Base-by-base conservation (phyloP, 2,797 vertebrate species). In the Enteromius argenteus region DNA sequence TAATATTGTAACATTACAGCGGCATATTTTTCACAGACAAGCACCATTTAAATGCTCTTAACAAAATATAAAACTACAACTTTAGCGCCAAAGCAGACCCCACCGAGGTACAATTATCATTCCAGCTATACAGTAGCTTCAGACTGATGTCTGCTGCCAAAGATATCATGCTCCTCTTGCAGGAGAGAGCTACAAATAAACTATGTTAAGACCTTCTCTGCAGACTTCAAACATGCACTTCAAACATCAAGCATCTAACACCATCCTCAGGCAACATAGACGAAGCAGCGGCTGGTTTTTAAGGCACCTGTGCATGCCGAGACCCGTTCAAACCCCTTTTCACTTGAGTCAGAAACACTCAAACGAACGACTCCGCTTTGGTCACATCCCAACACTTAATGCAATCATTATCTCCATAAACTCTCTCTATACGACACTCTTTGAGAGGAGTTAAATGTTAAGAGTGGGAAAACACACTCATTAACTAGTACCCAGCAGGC, bases 191-290 rank as follows among this genome's bases (percentile, higher is more conserved):
- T 23, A 53, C 78, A 80, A 27, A 80, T 53, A 68, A 80, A 37
- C 62, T 53, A 35, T 8, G 11, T 37, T 56, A 69, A 80, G 21
- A 80, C 32, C 64, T 80, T 80, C 46, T 80, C 67, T 80, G 51
- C 46, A 19, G 64, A 80, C 66, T 80, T 80, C 78, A 80, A 51
- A 35, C 49, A 69, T 9, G 14, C 79, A 77, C 79, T 53, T 62
- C 79, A 81, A 80, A 51, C 49, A 49, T 87, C 46, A 72, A 39
- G 58, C 73, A 75, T 64, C 23, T 62, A 44, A 82, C 76, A 85
- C 62, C n/a, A 8, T 51, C 35, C 79, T 44, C 23, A 27, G 13
- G 46, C 58, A 37, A 73, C 14, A 46, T 10, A 80, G 42, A 77
- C 79, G 60, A 79, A 84, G 72, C 78, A 64, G 13, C 0, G 46